Evolutionary conservation across 2,797 vertebrate species (phyloP), one percentile per base, ranked within the genome.

Genomic region (Streptopelia turtur): DNA sequence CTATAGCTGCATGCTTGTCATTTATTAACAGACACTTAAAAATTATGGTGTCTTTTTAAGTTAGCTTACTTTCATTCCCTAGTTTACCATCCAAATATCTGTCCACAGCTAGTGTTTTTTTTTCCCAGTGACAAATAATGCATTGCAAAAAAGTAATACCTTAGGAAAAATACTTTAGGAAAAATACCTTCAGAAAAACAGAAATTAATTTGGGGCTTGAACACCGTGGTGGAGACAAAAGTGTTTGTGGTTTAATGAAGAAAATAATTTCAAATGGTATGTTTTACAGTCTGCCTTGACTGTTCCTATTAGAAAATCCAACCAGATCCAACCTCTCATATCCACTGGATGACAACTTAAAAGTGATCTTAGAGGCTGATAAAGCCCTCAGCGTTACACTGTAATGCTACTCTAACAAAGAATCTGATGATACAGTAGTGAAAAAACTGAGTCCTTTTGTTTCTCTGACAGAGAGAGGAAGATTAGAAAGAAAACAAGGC

Each of bases 141-240:
- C 31, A 49, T 88, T 0, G 0, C 50, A 92, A 82, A 45, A 45
- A 45, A 20, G 43, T 20, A 79, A 87, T 80, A 87, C 33, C 68
- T 87, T 13, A 47, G 68, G 37, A 76, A 70, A 84, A 79, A 87
- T 80, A 87, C 33, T 68, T 89, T 13, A 47, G 68, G 37, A 76
- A 70, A 84, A 79, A 87, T 80, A 87, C 33, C 68, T 89, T 13
- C n/a, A n/a, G n/a, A n/a, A n/a, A n/a, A 91, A 50, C n/a, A 81
- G 56, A 79, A 84, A 33, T 16, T 4, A 30, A 70, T 27, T 35
- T 31, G 11, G 12, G 16, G 13, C 64, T 75, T 87, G 63, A 95
- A 90, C 21, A 76, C 0, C 35, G 35, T 25, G 18, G 16, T 37
- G 37, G 75, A 87, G 37, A 77, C 7, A 64, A 71, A 68, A 85